Percentiles rank a stretch among this genome's conserved stretches.
phyloP scores from a whole-genome alignment of 2,797 vertebrate species.

The Thalassophryne amazonica region DNA sequence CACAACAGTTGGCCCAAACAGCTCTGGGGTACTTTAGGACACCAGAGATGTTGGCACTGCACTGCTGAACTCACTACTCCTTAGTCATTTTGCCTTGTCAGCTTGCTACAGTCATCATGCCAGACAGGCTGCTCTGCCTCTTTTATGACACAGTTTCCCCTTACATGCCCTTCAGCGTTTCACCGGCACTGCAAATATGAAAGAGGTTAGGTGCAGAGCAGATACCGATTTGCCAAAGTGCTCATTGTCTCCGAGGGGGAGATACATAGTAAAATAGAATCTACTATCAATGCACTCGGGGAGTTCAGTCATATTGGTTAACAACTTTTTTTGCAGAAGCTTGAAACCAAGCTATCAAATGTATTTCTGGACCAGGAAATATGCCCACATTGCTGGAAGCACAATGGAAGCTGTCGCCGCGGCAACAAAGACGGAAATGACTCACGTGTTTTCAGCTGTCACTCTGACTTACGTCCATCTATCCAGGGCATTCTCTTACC shows the following conservation, averaged over 20 bases:
- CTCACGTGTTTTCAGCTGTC: background rate
- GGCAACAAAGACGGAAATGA: background rate
- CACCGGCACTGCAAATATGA: slow-evolving; percentile 36
- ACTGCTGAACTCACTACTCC: slow-evolving; percentile 11
- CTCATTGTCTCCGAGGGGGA: slow-evolving; percentile 2
- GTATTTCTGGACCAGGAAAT: slow-evolving; percentile 1
- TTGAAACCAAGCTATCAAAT: background rate
- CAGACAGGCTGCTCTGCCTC: slow-evolving; percentile 1
- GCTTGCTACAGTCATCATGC: slow-evolving; percentile 20
- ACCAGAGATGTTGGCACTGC: background rate
- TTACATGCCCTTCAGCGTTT: slow-evolving; percentile 17
- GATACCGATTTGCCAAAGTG: slow-evolving; percentile 37
- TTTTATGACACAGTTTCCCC: slow-evolving; percentile 4
- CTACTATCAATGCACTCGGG: slow-evolving; percentile 10
- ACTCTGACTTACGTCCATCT: too few relatives aligned
- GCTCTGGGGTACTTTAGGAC: background rate
- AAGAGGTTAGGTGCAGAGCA: slow-evolving; percentile 14
- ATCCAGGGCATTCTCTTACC: too few relatives aligned
- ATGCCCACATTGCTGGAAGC: background rate
- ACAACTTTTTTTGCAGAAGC: slow-evolving; percentile 1
- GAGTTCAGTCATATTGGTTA: slow-evolving; percentile 13
- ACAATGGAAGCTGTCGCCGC: background rate
- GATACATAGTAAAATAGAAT: slow-evolving; percentile 15
- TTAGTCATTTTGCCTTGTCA: slow-evolving; percentile 26
- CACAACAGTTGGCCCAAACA: background rate